Percentiles rank a stretch among this genome's conserved stretches.
These are phyloP conservation scores for Caradrina kadenii DNA, from an alignment of 2,888 invertebrate genomes.

Conservation along the genomic window DNA sequence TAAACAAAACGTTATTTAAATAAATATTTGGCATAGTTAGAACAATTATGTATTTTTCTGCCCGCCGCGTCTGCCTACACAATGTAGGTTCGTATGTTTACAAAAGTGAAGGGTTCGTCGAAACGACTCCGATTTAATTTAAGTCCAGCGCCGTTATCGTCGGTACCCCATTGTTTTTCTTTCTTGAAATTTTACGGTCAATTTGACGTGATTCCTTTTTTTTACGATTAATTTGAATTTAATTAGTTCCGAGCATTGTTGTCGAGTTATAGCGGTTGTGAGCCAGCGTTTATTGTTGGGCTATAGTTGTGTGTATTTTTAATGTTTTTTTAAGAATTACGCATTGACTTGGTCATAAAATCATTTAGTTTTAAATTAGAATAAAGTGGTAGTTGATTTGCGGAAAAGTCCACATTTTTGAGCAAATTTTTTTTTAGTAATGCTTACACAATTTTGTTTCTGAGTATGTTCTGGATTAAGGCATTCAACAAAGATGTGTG, in stretches of 20 bases:
- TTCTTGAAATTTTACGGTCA: slow-evolving; percentile 89
- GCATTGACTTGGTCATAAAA: not conserved
- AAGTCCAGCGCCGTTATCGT: slow-evolving; percentile 88
- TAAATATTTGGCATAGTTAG: not conserved
- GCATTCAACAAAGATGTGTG: no score
- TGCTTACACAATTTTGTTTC: no score
- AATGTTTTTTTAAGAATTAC: not conserved
- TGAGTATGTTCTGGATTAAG: no score
- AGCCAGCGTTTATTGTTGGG: slow-evolving; percentile 41
- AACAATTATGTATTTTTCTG: not conserved
- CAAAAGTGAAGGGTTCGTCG: slow-evolving; percentile 86
- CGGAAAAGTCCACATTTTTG: no score
- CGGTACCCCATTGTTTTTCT: slow-evolving; percentile 89
- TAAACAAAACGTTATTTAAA: no score
- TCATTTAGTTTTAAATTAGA: not conserved
- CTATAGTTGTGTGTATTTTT: slow-evolving; percentile 45
- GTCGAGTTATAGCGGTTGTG: slow-evolving; percentile 63
- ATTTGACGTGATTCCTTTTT: slow-evolving; percentile 89
- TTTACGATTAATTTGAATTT: slow-evolving; percentile 88
- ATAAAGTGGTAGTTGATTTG: not conserved
- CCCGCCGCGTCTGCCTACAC: not conserved
- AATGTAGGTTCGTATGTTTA: slow-evolving; percentile 69
- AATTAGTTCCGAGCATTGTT: slow-evolving; percentile 85
- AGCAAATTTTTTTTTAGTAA: no score
- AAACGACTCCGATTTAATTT: slow-evolving; percentile 89